Evolutionary conservation across 2,888 invertebrate species (phyloP), one percentile per base, ranked within the genome.

Genomic region (Geophilus truncorum): DNA sequence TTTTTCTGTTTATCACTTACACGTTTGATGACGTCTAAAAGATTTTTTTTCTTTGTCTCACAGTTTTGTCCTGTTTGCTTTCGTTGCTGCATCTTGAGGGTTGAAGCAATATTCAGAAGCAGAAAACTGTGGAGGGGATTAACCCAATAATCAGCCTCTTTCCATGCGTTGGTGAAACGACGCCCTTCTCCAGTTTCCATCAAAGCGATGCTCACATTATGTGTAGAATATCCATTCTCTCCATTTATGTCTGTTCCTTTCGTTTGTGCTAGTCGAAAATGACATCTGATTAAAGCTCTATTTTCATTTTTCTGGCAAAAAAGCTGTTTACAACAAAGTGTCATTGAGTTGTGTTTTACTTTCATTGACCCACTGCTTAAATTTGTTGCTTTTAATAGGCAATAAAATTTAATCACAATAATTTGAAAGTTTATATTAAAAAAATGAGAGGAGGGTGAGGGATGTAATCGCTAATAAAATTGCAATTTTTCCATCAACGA

Each of bases 101-200:
- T 75, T 28, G 76, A 32, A 51, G 51, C 51, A 51, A 51, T 51
- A 51, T 51, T 51, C 32, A 15, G 76, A 32, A 18, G 76, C 76
- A 18, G 76, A 75, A 75, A 75, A 30, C 32, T 23, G 70, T 15
- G 76, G 18, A 32, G 76, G 76, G 28, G 76, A 77, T 77, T 36
- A 77, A 34, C 77, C 77, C 36, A 34, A 23, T 77, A 77, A 77
- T 77, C 77, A 77, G 77, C 23, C 77, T 30, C 34, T 77, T 77
- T 77, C 34, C 34, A 77, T 77, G 77, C 77, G 77, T 36, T 36
- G 77, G 34, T 51, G 51, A 51, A 51, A 51, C 51, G 51, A 51
- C 51, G 51, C 51, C 51, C 18, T 51, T 51, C 51, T 51, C 51
- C 51, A 51, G 51, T 51, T 51, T 51, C 51, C 51, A 51, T 51